Conservation (phyloP, 2,797 vertebrate genomes). For the Apogon talboti region DNA sequence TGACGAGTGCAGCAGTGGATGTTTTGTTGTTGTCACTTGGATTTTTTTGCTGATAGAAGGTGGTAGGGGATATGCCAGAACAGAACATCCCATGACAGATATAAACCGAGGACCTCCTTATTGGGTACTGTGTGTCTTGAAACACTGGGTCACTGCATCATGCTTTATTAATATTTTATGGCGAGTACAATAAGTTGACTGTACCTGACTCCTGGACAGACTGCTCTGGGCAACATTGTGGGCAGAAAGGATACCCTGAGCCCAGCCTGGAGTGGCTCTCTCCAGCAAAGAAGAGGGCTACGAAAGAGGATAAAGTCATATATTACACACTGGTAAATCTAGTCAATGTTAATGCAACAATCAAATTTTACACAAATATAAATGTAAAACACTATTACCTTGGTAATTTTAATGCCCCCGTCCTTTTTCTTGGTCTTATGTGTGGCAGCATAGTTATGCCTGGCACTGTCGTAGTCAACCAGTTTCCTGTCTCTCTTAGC, state of each 20-base stretch:
- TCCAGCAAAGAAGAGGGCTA: constrained; percentile 97
- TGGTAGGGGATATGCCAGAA: not conserved
- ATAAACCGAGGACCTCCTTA: not conserved
- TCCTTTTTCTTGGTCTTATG: constrained; percentile 96
- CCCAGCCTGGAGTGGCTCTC: constrained; percentile 98
- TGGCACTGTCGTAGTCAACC: constrained; percentile 96
- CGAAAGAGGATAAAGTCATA: constrained; percentile 17
- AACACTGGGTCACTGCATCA: not conserved
- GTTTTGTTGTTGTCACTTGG: constrained; percentile 4
- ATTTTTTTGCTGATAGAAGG: not conserved
- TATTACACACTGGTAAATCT: constrained; percentile 1
- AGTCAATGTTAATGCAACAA: not conserved
- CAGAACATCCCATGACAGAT: not conserved
- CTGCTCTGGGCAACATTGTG: constrained; percentile 99
- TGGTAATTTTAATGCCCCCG: constrained; percentile 89
- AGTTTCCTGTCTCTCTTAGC: constrained; percentile 96
- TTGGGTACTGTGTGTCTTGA: not conserved
- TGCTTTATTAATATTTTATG: not conserved
- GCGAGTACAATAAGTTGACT: not conserved
- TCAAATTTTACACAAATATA: not conserved
- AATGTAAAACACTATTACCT: constrained; percentile 76
- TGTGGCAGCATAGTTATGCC: constrained; percentile 93
- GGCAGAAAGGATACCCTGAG: constrained; percentile 98
- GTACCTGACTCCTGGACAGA: constrained; percentile 98
- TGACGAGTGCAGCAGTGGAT: not conserved